phyloP scores from a whole-genome alignment of 2,797 vertebrate species.

The Sebastolobus alascanus region DNA sequence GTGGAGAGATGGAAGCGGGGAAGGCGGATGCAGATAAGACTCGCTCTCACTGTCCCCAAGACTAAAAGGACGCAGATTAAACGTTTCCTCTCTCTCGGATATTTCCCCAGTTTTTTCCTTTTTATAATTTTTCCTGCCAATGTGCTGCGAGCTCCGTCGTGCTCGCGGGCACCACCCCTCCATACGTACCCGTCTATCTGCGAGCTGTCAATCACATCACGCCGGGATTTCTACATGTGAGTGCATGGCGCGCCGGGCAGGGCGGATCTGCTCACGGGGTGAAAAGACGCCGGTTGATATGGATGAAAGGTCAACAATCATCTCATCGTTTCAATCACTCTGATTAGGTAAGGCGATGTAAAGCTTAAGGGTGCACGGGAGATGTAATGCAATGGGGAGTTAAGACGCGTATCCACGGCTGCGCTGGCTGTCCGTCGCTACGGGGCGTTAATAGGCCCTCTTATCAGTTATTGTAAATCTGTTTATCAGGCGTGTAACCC shows the following conservation, averaged over 20 bases:
- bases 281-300: slow-evolving; percentile 78
- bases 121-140: slow-evolving; percentile 3
- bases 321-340: slow-evolving; percentile 60
- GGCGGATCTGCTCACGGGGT: slow-evolving; percentile 80
- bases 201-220: slow-evolving; percentile 82
- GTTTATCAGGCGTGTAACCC: slow-evolving; percentile 47
- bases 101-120: background rate
- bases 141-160: slow-evolving; percentile 54
- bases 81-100: slow-evolving; percentile 42
- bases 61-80: slow-evolving; percentile 55
- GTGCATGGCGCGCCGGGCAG: slow-evolving; percentile 80
- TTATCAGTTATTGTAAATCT: slow-evolving; percentile 54
- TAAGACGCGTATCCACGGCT: slow-evolving; percentile 29
- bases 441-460: slow-evolving; percentile 69
- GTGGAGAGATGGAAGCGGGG: slow-evolving; percentile 77
- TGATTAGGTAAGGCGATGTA: slow-evolving; percentile 72
- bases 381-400: slow-evolving; percentile 28
- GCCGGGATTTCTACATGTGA: slow-evolving; percentile 81
- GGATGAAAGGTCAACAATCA: slow-evolving; percentile 75
- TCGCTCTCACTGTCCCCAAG: slow-evolving; percentile 60
- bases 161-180: slow-evolving; percentile 71
- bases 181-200: slow-evolving; percentile 52
- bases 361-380: slow-evolving; percentile 23
- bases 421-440: slow-evolving; percentile 42
- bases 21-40: slow-evolving; percentile 81